phyloP scores from a whole-genome alignment of 1,140 invertebrate genomes.

The Neotoxoptera formosana region DNA sequence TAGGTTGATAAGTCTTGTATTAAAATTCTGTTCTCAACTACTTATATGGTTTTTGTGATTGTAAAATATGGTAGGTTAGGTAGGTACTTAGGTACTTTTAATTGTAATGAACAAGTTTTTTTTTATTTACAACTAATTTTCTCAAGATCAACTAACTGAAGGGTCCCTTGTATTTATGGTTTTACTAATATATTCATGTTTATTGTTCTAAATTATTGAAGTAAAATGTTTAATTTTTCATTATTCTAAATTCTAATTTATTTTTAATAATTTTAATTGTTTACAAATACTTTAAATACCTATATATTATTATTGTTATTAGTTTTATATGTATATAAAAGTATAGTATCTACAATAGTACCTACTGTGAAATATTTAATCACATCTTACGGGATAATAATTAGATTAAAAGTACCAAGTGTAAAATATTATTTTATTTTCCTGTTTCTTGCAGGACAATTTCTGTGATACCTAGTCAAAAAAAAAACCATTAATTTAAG shows the following conservation, averaged over 20 bases:
- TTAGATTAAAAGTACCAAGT: neutral
- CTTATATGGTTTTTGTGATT: neutral
- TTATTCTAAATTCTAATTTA: neutral
- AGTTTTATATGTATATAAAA: neutral
- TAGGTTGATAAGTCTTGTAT: neutral
- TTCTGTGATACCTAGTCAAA: constrained; percentile 55
- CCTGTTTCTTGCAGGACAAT: constrained; percentile 56
- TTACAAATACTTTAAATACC: neutral
- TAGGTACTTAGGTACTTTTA: neutral
- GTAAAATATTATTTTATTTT: constrained; percentile 53
- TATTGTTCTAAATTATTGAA: neutral
- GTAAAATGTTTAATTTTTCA: neutral
- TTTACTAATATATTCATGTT: neutral
- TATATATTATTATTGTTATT: neutral
- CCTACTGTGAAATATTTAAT: neutral
- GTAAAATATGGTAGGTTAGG: neutral
- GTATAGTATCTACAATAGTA: neutral
- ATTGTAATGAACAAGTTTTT: neutral
- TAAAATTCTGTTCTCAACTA: neutral
- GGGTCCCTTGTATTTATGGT: neutral
- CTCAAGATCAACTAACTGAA: neutral
- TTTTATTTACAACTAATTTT: neutral
- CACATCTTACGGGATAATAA: neutral
- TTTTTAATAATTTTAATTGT: neutral
- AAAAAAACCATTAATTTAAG: constrained; percentile 48